These are phyloP conservation scores for Herpailurus yagouaroundi DNA, from an alignment of 2,113 vertebrate genomes.

Conservation along the genomic window DNA sequence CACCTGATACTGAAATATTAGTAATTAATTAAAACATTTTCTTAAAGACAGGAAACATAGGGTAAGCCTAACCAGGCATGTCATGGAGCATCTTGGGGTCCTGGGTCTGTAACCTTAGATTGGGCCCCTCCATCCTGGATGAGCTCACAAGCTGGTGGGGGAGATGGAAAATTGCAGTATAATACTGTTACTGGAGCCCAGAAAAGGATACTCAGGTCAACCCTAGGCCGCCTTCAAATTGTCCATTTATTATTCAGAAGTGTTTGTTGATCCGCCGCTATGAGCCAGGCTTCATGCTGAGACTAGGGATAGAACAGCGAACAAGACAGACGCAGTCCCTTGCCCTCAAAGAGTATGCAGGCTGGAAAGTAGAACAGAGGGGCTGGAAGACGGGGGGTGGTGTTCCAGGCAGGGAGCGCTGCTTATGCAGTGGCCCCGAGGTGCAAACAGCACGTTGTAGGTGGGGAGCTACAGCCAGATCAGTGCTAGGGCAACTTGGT, in stretches of 20 bases:
- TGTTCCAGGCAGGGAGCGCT: background rate
- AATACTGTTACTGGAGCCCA: background rate
- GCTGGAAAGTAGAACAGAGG: background rate
- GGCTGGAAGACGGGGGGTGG: background rate
- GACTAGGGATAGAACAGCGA: background rate
- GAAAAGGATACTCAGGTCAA: background rate
- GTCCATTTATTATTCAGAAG: background rate
- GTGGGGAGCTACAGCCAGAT: background rate
- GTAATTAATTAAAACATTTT: background rate
- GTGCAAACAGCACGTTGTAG: background rate
- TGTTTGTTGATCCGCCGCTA: background rate
- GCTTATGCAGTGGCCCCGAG: background rate
- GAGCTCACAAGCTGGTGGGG: background rate
- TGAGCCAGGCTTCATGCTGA: background rate
- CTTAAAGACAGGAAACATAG: background rate
- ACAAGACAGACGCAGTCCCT: background rate
- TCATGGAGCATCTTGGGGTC: background rate
- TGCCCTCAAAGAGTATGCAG: background rate
- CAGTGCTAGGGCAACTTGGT: background rate
- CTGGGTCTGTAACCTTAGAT: background rate
- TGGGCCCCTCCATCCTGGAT: background rate
- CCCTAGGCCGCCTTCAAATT: background rate
- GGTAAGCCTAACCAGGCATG: background rate
- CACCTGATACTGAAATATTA: background rate
- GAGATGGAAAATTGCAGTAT: background rate